Evolutionary conservation across 2,797 vertebrate species (phyloP), one percentile per base, ranked within the genome.

Genomic region (Remorina albescens): DNA sequence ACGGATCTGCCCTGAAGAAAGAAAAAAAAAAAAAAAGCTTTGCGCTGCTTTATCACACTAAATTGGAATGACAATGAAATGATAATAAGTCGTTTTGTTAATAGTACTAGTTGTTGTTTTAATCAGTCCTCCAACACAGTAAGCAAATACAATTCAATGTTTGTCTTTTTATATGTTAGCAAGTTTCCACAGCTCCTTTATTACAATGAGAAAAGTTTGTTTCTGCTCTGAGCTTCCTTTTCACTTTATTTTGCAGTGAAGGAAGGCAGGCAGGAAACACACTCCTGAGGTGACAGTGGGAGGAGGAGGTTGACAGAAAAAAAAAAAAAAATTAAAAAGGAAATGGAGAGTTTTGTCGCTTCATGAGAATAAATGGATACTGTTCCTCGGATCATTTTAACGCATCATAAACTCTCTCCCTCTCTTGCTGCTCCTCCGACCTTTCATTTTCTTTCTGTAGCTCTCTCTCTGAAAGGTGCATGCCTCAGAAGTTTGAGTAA

Each of bases 401-500:
- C 42, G 81, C 83, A 62, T 76, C 89, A 89, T 85, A 87, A 86
- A 87, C 74, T 74, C 67, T 46, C 50, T 42, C 66, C 42, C 42
- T 64, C 63, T 67, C 34, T 68, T 16, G 58, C 74, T 44, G 50
- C 37, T 37, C 42, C 67, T 62, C 72, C 64, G 72, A 53, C 58
- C 58, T 72, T 58, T 55, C 37, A 49, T 23, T 67, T 55, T 73
- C 65, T 74, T 30, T 53, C 50, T 44, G 42, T 28, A 28, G 21
- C 72, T 51, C 75, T 56, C 46, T 61, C 68, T 58, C 62, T 85
- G 80, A 80, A 73, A 79, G 79, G 44, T 76, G 63, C 74, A 80
- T 56, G 79, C 79, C 80, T 88, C 66, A 80, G 55, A 86, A 81
- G 69, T 80, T 84, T 86, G 71, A 84, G 71, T 77, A 83, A 88